A percentile compares a stretch with the other conserved stretches of the same genome.
Conservation (phyloP, 2,888 invertebrate species). For the Erpobdella octoculata region DNA sequence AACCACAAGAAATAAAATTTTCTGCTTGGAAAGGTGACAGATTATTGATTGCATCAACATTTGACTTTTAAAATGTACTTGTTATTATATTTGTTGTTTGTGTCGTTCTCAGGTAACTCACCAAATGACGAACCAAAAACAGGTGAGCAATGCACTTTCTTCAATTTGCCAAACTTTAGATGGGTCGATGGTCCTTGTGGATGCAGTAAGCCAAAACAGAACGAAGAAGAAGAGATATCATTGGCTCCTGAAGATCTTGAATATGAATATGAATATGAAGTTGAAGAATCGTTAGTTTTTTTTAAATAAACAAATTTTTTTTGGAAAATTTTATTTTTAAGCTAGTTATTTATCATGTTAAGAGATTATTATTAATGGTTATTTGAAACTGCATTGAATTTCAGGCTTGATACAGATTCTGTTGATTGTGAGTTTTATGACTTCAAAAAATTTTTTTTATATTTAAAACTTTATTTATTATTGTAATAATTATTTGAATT, state of each 20-base stretch:
- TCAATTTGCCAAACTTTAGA: conserved; percentile 2
- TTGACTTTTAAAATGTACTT: not conserved
- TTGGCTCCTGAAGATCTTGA: not conserved
- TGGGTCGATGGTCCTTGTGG: conserved; percentile 13
- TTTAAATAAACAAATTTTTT: not conserved
- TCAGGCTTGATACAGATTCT: too few species aligned
- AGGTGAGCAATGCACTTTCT: conserved; percentile 18
- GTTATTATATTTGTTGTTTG: not conserved
- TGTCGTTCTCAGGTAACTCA: not conserved
- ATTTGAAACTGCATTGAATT: too few species aligned
- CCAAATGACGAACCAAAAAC: not conserved
- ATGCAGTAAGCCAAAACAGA: conserved; percentile 2
- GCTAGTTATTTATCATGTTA: not conserved
- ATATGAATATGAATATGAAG: conserved; percentile 10
- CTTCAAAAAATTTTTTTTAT: too few species aligned
- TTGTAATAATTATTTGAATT: too few species aligned
- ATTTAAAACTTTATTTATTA: too few species aligned
- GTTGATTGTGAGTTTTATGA: too few species aligned
- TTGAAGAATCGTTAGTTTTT: not conserved
- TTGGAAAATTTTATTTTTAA: not conserved
- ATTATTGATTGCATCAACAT: not conserved
- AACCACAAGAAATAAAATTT: conserved; percentile 2
- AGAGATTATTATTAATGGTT: too few species aligned
- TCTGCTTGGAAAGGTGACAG: conserved; percentile 7
- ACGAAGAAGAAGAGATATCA: conserved; percentile 8